These are phyloP conservation scores for Leptinotarsa rubiginosa DNA, from an alignment of 2,888 invertebrate species.

Conservation along the genomic window DNA sequence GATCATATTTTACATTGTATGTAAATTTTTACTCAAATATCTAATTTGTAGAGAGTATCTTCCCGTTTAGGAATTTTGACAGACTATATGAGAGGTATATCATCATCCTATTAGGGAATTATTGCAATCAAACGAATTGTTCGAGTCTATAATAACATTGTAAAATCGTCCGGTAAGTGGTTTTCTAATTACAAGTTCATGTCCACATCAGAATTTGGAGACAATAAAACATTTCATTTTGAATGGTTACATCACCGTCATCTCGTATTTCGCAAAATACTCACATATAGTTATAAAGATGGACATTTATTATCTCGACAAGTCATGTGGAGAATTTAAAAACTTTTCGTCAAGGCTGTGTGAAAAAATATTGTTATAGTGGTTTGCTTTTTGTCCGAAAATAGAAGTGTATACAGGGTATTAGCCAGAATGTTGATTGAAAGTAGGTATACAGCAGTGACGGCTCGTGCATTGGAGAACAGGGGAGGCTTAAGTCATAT, in stretches of 20 bases:
- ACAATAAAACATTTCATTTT: slow-evolving; percentile 10
- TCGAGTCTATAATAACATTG: neutral
- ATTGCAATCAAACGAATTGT: slow-evolving; percentile 13
- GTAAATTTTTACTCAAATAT: too few relatives aligned
- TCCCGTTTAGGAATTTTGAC: neutral
- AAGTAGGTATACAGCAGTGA: too few relatives aligned
- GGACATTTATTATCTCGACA: slow-evolving; percentile 1
- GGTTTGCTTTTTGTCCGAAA: neutral
- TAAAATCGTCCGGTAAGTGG: slow-evolving; percentile 1
- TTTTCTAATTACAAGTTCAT: slow-evolving; percentile 10
- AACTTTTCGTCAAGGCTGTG: neutral
- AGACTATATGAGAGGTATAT: neutral
- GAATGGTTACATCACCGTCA: slow-evolving; percentile 2
- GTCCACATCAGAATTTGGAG: slow-evolving; percentile 14
- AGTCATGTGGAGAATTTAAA: slow-evolving; percentile 5
- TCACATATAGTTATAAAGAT: neutral
- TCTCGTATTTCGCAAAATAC: slow-evolving; percentile 6
- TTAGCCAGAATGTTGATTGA: too few relatives aligned
- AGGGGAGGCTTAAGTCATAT: too few relatives aligned
- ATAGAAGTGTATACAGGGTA: neutral
- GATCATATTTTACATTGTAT: too few relatives aligned
- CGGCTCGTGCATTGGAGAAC: too few relatives aligned
- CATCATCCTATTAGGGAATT: slow-evolving; percentile 9
- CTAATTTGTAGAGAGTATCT: neutral
- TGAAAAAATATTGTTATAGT: neutral